These are phyloP conservation scores for Lamprotornis superbus DNA, from an alignment of 2,113 vertebrate species.

Conservation along the genomic window DNA sequence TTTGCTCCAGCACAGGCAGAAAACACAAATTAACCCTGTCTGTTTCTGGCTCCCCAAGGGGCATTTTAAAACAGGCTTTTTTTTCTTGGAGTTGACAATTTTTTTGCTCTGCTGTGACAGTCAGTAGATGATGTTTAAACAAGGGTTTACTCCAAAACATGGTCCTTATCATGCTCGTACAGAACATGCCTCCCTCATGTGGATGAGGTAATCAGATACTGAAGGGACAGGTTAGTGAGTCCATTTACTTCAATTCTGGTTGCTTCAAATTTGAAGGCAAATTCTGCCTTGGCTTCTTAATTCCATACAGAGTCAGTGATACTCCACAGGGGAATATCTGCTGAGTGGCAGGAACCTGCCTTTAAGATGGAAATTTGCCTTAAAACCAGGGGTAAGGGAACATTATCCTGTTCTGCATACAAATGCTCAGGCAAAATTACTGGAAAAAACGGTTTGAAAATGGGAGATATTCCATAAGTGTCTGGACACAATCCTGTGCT, in stretches of 20 bases:
- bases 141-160: not conserved
- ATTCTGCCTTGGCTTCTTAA: not conserved
- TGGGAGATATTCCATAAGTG: not conserved
- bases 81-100: not conserved
- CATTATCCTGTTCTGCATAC: not conserved
- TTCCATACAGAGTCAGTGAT: not conserved
- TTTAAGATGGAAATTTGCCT: not conserved
- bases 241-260: not conserved
- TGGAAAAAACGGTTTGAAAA: not conserved
- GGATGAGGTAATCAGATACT: fast-evolving
- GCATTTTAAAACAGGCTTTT: not conserved
- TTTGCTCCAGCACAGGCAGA: not conserved
- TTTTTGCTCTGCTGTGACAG: not conserved
- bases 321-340: not conserved
- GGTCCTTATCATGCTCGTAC: not conserved
- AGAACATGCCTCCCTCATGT: not conserved
- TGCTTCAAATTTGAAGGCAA: not conserved
- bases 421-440: not conserved
- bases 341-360: not conserved
- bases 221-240: not conserved
- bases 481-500: not conserved
- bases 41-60: not conserved
- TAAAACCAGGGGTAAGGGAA: not conserved
- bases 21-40: not conserved
- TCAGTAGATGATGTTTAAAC: not conserved